phyloP scores from a whole-genome alignment of 1,140 invertebrate species.

The Eufriesea mexicana region DNA sequence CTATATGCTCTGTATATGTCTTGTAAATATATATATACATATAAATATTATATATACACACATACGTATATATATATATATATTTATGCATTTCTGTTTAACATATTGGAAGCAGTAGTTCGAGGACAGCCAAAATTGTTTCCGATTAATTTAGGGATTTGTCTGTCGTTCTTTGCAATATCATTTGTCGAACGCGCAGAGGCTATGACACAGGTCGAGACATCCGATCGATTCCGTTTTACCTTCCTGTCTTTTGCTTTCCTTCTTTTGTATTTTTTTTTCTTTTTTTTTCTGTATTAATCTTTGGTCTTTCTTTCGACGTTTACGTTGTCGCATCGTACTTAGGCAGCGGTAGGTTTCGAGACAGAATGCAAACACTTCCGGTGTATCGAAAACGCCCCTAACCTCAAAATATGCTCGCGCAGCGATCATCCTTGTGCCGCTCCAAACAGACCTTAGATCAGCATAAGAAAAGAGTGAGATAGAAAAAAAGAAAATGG shows the following conservation, averaged over 20 bases:
- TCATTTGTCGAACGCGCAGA: conserved; percentile 8
- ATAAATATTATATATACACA: conserved; percentile 64
- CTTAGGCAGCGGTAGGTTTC: conserved; percentile 14
- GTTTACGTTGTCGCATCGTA: conserved; percentile 32
- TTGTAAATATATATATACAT: conserved; percentile 82
- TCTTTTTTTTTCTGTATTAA: background rate
- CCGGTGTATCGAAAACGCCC: background rate
- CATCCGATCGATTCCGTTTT: conserved; percentile 7
- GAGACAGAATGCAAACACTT: background rate
- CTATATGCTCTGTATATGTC: conserved; percentile 82
- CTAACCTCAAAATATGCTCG: background rate
- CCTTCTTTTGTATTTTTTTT: background rate
- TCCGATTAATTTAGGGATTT: conserved; percentile 18
- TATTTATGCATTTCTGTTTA: conserved; percentile 53
- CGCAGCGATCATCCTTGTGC: background rate
- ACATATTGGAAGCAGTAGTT: conserved; percentile 35
- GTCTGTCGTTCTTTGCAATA: conserved; percentile 13
- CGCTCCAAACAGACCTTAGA: background rate
- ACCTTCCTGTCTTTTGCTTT: background rate
- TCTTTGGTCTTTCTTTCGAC: conserved; percentile 14
- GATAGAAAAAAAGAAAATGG: too few species aligned
- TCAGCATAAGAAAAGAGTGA: too few species aligned
- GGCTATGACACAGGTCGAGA: background rate
- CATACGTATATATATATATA: conserved; percentile 61
- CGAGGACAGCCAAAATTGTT: conserved; percentile 11